These are phyloP conservation scores for Armadillidium nasatum DNA, from an alignment of 1,140 invertebrate species.

Conservation along the genomic window DNA sequence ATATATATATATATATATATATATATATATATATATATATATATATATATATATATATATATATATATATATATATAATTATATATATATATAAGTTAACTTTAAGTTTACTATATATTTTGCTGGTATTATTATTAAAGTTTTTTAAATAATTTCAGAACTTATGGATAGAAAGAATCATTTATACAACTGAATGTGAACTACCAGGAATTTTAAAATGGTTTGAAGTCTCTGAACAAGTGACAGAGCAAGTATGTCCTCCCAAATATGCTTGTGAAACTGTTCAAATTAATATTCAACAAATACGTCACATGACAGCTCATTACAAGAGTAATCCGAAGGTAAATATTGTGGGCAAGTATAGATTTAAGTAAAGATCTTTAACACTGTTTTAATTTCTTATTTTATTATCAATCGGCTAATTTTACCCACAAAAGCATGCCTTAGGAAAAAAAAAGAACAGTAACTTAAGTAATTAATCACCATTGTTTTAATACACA, in stretches of 20 bases:
- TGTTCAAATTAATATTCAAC: constrained; percentile 79
- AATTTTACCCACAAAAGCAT: too few species aligned
- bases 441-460: too few species aligned
- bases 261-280: constrained; percentile 91
- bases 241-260: constrained; percentile 77
- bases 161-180: constrained; percentile 93
- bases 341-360: neutral
- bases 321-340: constrained; percentile 69
- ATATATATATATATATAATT: neutral
- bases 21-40: neutral
- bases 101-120: neutral
- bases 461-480: too few species aligned
- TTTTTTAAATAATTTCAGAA: constrained; percentile 55
- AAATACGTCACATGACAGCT: constrained; percentile 68
- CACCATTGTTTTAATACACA: too few species aligned
- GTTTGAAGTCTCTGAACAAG: constrained; percentile 81
- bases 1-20: neutral
- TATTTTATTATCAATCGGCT: too few species aligned
- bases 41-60: neutral
- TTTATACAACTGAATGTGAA: constrained; percentile 69
- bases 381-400: too few species aligned
- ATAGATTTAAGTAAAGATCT: too few species aligned
- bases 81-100: too few species aligned
- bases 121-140: neutral
- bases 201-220: constrained; percentile 90